Evolutionary conservation across 2,113 vertebrate genomes (phyloP).

Genomic region (Phodopus roborovskii): DNA sequence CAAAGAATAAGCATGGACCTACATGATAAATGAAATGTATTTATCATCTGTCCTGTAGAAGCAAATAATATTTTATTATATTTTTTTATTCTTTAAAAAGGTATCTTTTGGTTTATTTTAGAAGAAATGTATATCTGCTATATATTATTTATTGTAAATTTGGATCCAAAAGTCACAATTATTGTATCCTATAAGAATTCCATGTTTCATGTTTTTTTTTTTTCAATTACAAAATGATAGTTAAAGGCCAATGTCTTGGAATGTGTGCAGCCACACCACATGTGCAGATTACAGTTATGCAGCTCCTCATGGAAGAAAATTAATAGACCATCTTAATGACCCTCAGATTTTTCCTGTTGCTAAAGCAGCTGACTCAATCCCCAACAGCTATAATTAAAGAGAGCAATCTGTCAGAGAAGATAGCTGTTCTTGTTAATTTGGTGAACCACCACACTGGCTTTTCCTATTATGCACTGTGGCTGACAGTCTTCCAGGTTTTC

Average conservation of each 20-base stretch:
- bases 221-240: background rate
- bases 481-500: constrained; percentile 4
- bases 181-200: background rate
- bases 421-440: constrained; percentile 65
- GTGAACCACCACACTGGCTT: constrained; percentile 59
- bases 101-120: constrained; percentile 25
- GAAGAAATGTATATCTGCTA: background rate
- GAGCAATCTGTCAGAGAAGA: constrained; percentile 70
- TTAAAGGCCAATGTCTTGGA: constrained; percentile 35
- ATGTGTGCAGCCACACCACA: background rate
- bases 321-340: constrained; percentile 71
- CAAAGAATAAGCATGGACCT: background rate
- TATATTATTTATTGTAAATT: background rate
- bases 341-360: constrained; percentile 70
- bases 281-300: background rate
- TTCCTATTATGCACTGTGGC: constrained; percentile 9
- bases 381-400: constrained; percentile 72
- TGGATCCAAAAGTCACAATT: background rate
- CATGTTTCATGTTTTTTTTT: background rate
- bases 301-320: constrained; percentile 57
- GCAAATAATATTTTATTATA: background rate
- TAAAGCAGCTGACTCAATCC: constrained; percentile 70
- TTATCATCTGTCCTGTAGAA: background rate
- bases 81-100: background rate
- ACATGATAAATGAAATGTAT: background rate